These are phyloP conservation scores for Ptilonorhynchus violaceus DNA, from an alignment of 2,113 vertebrate genomes.

Conservation along the genomic window DNA sequence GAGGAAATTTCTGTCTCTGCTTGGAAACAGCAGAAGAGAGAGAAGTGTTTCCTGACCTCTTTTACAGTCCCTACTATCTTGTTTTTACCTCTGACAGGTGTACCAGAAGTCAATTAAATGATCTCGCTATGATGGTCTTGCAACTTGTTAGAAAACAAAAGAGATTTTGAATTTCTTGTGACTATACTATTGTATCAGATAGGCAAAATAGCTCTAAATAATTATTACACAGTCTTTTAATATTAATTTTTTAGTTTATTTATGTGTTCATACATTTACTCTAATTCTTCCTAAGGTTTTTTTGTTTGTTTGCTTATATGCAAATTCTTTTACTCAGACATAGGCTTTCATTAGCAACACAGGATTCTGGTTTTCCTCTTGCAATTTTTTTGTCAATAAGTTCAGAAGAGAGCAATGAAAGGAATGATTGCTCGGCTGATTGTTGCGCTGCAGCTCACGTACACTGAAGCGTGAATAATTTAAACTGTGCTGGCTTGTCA, in stretches of 20 bases:
- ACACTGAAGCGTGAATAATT: constrained; percentile 55
- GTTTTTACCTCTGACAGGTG: background rate
- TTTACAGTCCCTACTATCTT: background rate
- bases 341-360: background rate
- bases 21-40: background rate
- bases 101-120: background rate
- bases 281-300: background rate
- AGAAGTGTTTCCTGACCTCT: background rate
- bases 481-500: constrained; percentile 39
- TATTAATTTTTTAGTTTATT: background rate
- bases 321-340: background rate
- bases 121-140: background rate
- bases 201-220: background rate
- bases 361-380: background rate
- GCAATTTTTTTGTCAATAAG: constrained; percentile 29
- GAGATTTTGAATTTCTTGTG: background rate
- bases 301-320: background rate
- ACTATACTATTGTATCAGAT: background rate
- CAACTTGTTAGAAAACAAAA: background rate
- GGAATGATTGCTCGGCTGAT: constrained; percentile 24
- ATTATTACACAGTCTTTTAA: background rate
- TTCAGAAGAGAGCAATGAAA: constrained; percentile 59
- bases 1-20: background rate
- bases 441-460: constrained; percentile 9
- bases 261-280: background rate